Evolutionary conservation across 1,140 invertebrate species (phyloP), one percentile per base, ranked within the genome.

Genomic region (Panulirus ornatus): DNA sequence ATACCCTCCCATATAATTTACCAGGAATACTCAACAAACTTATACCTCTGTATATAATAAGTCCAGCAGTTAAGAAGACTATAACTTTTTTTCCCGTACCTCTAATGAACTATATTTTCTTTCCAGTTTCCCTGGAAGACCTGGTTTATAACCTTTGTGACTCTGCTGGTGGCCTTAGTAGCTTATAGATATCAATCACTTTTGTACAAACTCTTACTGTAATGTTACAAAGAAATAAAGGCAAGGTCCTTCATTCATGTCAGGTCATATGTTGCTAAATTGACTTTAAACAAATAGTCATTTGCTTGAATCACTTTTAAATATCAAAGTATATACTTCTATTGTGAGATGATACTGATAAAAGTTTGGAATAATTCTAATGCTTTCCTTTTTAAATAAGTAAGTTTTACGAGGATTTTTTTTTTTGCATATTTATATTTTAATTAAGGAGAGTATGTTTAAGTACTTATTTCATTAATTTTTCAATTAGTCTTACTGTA

Each of bases 91-190:
- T 2, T 5, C 16, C 9, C 19, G 34, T 85, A n/a, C 71, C 42
- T 58, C 58, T 36, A 30, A n/a, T 70, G 22, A 27, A 36, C n/a
- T 36, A 34, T 22, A 11, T 54, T 73, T 42, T 71, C 73, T 40
- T 79, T 86, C 9, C 91, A 91, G 91, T 91, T 89, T 73, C 91
- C 86, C 8, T 91, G 86, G 86, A 84, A 82, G 14, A 54, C 70
- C 16, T 91, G 87, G 86, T 63, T 91, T 6, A 27, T 73, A 30
- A 19, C 81, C n/a, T 91, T 91, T 73, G 75, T 89, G 22, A 79
- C 44, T 19, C n/a, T 91, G 11, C 38, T 85, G n/a, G 30, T 81
- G 16, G 51, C 63, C 3, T 54, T 89, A 34, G 47, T 91, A 40
- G 91, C 82, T 1, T 91, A 91, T 82, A 40, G 44, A 8, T 75